phyloP scores from a whole-genome alignment of 2,888 invertebrate species.

The Phymatocera aterrima region DNA sequence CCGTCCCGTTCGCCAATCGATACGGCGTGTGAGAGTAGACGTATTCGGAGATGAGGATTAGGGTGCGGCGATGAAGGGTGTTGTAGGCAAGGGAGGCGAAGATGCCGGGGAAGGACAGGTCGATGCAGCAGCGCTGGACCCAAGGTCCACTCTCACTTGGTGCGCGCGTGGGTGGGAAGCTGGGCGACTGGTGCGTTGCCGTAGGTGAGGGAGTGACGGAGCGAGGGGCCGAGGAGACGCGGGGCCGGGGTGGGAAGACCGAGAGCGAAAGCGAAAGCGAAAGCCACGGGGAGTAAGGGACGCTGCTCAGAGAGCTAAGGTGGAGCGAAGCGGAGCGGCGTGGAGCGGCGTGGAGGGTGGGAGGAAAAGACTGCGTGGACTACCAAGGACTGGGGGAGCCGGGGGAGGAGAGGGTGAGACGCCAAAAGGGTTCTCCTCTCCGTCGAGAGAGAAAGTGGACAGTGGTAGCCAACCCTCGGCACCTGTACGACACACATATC shows the following conservation, averaged over 20 bases:
- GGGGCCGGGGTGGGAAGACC: constrained; percentile 48
- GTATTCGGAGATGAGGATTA: constrained; percentile 72
- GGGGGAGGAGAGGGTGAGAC: constrained; percentile 62
- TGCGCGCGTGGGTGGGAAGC: constrained; percentile 53
- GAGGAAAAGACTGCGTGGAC: constrained; percentile 49
- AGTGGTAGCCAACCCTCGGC: constrained; percentile 67
- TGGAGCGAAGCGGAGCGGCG: no score
- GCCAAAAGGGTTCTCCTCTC: constrained; percentile 69
- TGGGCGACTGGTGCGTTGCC: constrained; percentile 50
- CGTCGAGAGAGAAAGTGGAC: constrained; percentile 69
- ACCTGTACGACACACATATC: not conserved
- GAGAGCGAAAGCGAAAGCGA: constrained; percentile 53
- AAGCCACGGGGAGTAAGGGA: constrained; percentile 54
- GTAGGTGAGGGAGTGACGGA: constrained; percentile 49
- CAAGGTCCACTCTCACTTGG: constrained; percentile 73
- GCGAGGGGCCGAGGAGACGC: constrained; percentile 60
- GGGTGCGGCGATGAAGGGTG: constrained; percentile 69
- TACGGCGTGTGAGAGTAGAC: constrained; percentile 62
- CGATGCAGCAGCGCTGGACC: constrained; percentile 73
- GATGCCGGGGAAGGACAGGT: constrained; percentile 65
- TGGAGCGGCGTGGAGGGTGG: constrained; percentile 20
- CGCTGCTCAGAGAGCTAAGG: constrained; percentile 47
- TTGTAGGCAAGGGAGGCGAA: constrained; percentile 54
- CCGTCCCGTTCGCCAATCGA: constrained; percentile 69
- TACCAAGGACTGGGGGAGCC: constrained; percentile 9